Percentiles rank a stretch among this genome's conserved stretches.
Evolutionary conservation across 2,797 vertebrate genomes (phyloP).

Genomic region (Eulemur rubriventer): DNA sequence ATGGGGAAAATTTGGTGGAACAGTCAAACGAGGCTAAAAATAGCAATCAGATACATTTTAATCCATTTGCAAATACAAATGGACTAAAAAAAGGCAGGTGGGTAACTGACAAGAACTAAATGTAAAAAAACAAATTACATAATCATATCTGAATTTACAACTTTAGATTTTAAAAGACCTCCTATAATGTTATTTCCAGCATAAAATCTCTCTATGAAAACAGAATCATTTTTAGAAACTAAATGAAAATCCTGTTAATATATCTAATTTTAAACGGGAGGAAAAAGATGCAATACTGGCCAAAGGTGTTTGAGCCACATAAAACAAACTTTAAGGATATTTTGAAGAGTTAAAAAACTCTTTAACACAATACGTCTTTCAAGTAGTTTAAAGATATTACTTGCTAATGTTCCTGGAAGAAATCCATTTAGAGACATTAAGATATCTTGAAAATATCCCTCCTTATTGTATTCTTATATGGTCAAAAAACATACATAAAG

Average conservation of each 20-base stretch:
- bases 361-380: slow-evolving; percentile 47
- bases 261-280: slow-evolving; percentile 51
- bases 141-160: slow-evolving; percentile 32
- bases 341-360: slow-evolving; percentile 31
- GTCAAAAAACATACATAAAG: background rate
- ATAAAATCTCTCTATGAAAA: slow-evolving; percentile 14
- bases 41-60: background rate
- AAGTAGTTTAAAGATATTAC: slow-evolving; percentile 31
- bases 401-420: slow-evolving; percentile 30
- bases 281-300: background rate
- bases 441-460: slow-evolving; percentile 39
- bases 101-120: background rate
- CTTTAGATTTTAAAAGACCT: slow-evolving; percentile 40
- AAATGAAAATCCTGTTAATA: slow-evolving; percentile 36
- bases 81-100: background rate
- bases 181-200: slow-evolving; percentile 31
- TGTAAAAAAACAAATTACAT: slow-evolving; percentile 35
- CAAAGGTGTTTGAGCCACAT: slow-evolving; percentile 36
- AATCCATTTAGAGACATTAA: slow-evolving; percentile 35
- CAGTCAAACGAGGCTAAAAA: slow-evolving; percentile 21
- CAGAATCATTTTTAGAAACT: slow-evolving; percentile 58
- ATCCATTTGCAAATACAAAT: background rate
- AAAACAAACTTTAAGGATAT: slow-evolving; percentile 41
- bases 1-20: background rate
- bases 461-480: slow-evolving; percentile 23